Conservation (phyloP, 2,797 vertebrate genomes). For the Sebastes vulpes region DNA sequence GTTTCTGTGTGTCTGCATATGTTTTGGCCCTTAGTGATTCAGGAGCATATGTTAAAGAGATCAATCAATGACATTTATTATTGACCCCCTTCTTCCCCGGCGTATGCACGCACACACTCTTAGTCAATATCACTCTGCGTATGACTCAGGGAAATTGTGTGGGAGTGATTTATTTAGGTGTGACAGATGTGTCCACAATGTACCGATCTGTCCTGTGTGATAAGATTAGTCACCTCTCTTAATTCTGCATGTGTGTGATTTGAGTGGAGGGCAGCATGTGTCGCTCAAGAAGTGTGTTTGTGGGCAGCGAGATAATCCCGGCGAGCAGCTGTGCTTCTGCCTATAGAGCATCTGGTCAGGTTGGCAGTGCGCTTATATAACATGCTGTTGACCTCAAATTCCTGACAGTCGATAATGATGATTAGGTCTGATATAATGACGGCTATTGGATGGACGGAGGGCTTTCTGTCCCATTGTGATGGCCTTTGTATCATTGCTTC, state of each 20-base stretch:
- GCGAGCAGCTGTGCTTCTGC: constrained; percentile 69
- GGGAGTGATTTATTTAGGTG: constrained; percentile 71
- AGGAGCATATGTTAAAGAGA: constrained; percentile 43
- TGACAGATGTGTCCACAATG: constrained; percentile 74
- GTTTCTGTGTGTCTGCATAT: constrained; percentile 33
- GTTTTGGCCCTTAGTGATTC: constrained; percentile 42
- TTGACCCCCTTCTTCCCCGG: constrained; percentile 25
- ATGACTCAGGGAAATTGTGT: constrained; percentile 76
- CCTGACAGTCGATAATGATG: constrained; percentile 67
- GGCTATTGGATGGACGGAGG: constrained; percentile 25
- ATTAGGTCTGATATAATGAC: constrained; percentile 55
- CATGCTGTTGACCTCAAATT: constrained; percentile 65
- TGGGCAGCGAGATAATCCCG: constrained; percentile 62
- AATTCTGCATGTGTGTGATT: constrained; percentile 53
- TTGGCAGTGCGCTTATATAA: constrained; percentile 62
- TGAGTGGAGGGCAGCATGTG: constrained; percentile 44
- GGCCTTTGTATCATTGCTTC: constrained; percentile 4
- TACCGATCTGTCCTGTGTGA: constrained; percentile 52
- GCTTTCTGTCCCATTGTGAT: constrained; percentile 8
- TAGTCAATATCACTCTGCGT: constrained; percentile 38
- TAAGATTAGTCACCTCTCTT: constrained; percentile 75
- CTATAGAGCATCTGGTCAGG: constrained; percentile 75
- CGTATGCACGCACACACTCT: not conserved
- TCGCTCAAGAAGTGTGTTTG: constrained; percentile 42
- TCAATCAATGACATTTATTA: constrained; percentile 60